These are phyloP conservation scores for Mixornis gularis DNA, from an alignment of 2,113 vertebrate genomes.

Conservation along the genomic window DNA sequence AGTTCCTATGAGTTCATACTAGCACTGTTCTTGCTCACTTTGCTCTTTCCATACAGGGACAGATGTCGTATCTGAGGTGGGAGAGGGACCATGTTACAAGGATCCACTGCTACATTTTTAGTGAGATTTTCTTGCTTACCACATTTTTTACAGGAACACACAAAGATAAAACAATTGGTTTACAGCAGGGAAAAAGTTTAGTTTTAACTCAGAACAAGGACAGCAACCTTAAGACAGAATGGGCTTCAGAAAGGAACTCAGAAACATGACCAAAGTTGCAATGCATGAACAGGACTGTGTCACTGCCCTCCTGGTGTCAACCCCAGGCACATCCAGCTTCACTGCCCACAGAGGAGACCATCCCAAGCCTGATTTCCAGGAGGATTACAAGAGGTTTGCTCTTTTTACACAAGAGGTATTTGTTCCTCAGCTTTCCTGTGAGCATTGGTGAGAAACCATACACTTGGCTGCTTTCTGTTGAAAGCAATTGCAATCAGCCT, in stretches of 20 bases:
- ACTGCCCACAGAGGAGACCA: background rate
- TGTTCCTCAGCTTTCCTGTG: background rate
- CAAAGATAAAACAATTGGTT: background rate
- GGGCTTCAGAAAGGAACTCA: background rate
- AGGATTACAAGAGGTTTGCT: background rate
- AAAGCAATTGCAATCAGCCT: background rate
- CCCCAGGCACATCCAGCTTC: background rate
- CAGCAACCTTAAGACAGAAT: background rate
- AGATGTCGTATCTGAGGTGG: background rate
- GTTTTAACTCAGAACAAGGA: background rate
- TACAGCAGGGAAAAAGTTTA: background rate
- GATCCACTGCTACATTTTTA: background rate
- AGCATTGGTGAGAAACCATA: background rate
- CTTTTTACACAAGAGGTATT: background rate
- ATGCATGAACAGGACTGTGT: background rate
- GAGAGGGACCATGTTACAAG: background rate
- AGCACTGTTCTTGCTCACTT: background rate
- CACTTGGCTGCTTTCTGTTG: background rate
- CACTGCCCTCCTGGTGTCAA: background rate
- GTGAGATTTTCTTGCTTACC: background rate
- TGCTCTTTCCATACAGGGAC: background rate
- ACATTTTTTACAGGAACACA: background rate
- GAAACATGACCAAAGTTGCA: background rate
- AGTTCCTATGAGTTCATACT: background rate
- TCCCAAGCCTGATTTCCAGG: background rate